Percentiles rank a stretch among this genome's conserved stretches.
Conservation (phyloP, 2,888 invertebrate genomes). For the Physocephala rufipes region DNA sequence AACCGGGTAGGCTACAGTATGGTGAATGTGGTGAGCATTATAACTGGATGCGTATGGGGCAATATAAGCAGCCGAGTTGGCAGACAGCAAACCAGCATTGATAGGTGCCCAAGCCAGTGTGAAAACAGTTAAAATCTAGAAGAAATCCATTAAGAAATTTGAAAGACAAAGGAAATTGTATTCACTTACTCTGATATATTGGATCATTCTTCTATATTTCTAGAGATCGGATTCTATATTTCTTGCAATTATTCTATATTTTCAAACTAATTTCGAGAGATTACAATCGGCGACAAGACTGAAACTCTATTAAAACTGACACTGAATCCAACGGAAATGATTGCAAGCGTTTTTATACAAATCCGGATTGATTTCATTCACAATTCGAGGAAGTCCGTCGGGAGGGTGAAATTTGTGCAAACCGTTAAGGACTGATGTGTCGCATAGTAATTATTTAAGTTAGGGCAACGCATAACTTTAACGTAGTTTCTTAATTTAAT, state of each 20-base stretch:
- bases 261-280: neutral
- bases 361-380: neutral
- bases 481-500: neutral
- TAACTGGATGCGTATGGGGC: slow-evolving; percentile 81
- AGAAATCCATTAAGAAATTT: slow-evolving; percentile 51
- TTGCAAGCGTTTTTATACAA: slow-evolving; percentile 53
- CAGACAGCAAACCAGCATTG: slow-evolving; percentile 64
- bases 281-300: neutral
- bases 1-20: slow-evolving; percentile 76
- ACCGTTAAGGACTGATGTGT: neutral
- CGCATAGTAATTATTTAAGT: neutral
- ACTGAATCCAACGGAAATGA: slow-evolving; percentile 25
- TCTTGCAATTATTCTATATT: too few relatives aligned
- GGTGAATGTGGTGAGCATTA: slow-evolving; percentile 79
- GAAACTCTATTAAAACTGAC: neutral
- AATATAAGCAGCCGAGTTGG: slow-evolving; percentile 63
- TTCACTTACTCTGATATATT: too few relatives aligned
- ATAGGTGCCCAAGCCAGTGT: slow-evolving; percentile 55
- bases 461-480: neutral
- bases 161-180: neutral
- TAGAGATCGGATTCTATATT: too few relatives aligned
- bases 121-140: slow-evolving; percentile 56
- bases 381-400: too few relatives aligned
- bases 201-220: too few relatives aligned
- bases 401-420: neutral